Evolutionary conservation across 2,113 vertebrate genomes (phyloP).

Genomic region (Chaetodon trifascialis): DNA sequence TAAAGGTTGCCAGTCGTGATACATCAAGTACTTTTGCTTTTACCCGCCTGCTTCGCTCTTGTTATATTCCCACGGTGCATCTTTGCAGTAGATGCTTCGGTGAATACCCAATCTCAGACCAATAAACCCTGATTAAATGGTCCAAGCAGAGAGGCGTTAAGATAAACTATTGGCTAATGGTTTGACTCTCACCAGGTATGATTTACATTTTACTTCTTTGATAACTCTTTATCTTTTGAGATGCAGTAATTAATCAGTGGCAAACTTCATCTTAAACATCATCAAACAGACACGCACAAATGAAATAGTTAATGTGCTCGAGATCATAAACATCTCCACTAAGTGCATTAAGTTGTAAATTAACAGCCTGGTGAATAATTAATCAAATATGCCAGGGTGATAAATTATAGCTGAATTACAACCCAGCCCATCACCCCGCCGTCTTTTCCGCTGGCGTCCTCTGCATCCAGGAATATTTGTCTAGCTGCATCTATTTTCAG

Average conservation of each 20-base stretch:
- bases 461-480: constrained; percentile 20
- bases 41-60: constrained; percentile 7
- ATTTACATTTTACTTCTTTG: constrained; percentile 56
- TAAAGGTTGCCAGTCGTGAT: constrained; percentile 20
- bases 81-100: constrained; percentile 35
- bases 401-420: constrained; percentile 58
- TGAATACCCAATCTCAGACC: constrained; percentile 43
- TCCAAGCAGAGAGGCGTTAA: constrained; percentile 26
- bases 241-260: constrained; percentile 35
- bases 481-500: constrained; percentile 28
- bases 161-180: constrained; percentile 37
- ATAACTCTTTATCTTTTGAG: constrained; percentile 42
- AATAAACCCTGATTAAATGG: constrained; percentile 57
- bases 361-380: constrained; percentile 74
- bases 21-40: constrained; percentile 15
- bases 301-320: not conserved
- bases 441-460: constrained; percentile 17
- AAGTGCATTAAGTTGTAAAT: constrained; percentile 64
- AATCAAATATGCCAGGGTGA: constrained; percentile 64
- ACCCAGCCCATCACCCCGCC: constrained; percentile 9
- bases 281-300: not conserved
- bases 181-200: constrained; percentile 31
- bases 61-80: constrained; percentile 49
- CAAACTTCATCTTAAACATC: constrained; percentile 33
- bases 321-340: constrained; percentile 54